phyloP scores from a whole-genome alignment of 2,797 vertebrate genomes.

The Enteromius fasciolatus region DNA sequence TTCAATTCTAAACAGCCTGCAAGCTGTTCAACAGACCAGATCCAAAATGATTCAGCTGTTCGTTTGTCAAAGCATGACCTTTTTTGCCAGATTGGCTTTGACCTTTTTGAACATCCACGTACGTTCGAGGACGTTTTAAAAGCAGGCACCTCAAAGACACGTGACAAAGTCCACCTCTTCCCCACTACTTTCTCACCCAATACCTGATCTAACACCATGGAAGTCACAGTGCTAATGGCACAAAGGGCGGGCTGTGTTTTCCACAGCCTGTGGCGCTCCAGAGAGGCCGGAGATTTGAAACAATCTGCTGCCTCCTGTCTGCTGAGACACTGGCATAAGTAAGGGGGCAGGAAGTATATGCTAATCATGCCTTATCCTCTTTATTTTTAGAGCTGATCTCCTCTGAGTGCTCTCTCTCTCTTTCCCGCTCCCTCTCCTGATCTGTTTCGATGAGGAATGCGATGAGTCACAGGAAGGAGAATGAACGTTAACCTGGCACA shows the following conservation, averaged over 20 bases:
- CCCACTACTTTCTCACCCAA: slow-evolving; percentile 51
- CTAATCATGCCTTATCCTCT: slow-evolving; percentile 68
- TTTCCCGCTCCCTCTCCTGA: slow-evolving; percentile 21
- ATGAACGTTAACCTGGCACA: slow-evolving; percentile 67
- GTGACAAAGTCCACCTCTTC: slow-evolving; percentile 1
- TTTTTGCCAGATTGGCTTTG: slow-evolving; percentile 58
- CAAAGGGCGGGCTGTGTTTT: slow-evolving; percentile 26
- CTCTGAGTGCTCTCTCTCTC: slow-evolving; percentile 65
- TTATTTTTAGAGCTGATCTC: slow-evolving; percentile 78
- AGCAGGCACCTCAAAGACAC: slow-evolving; percentile 24
- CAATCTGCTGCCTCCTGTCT: slow-evolving; percentile 59
- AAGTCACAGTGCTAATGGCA: slow-evolving; percentile 39
- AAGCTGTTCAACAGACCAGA: slow-evolving; percentile 54
- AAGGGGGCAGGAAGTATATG: slow-evolving; percentile 65
- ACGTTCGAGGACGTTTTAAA: slow-evolving; percentile 43
- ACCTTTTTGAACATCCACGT: slow-evolving; percentile 66
- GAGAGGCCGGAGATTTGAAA: slow-evolving; percentile 48
- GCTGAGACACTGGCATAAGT: slow-evolving; percentile 54
- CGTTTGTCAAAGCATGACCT: slow-evolving; percentile 59
- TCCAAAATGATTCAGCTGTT: slow-evolving; percentile 60
- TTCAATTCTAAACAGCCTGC: slow-evolving; percentile 46
- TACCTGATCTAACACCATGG: slow-evolving; percentile 37
- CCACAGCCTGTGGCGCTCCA: slow-evolving; percentile 42
- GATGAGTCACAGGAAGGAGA: slow-evolving; percentile 72
- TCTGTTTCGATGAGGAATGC: slow-evolving; percentile 66